phyloP scores from a whole-genome alignment of 2,888 invertebrate species.

The Byasa hedistus region DNA sequence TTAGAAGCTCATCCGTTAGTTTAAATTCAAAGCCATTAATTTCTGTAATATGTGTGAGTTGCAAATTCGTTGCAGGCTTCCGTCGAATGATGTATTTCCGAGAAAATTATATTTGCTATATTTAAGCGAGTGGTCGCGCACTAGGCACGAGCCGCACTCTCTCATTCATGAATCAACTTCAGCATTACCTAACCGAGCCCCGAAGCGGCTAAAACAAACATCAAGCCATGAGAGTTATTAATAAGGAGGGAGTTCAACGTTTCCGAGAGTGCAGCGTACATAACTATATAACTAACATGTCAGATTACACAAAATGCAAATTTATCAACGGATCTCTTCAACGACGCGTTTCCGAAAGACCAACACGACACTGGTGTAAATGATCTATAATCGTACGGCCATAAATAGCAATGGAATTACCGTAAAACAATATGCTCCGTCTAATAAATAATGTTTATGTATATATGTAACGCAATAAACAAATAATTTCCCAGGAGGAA shows the following conservation, averaged over 20 bases:
- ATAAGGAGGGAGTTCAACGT: conserved; percentile 77
- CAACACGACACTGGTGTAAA: conserved; percentile 39
- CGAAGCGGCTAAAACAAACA: conserved; percentile 72
- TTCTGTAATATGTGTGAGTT: conserved; percentile 15
- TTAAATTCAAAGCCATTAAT: conserved; percentile 20
- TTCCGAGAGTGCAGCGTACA: conserved; percentile 61
- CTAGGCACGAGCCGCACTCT: conserved; percentile 56
- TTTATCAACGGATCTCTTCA: conserved; percentile 45
- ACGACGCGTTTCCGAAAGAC: conserved; percentile 1
- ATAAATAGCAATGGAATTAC: neutral
- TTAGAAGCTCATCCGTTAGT: neutral
- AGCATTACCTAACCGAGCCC: conserved; percentile 72
- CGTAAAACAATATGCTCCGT: conserved; percentile 15
- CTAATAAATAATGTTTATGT: conserved; percentile 25
- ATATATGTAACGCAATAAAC: conserved; percentile 23
- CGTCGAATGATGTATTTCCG: conserved; percentile 70
- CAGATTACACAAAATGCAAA: conserved; percentile 48
- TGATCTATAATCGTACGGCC: conserved; percentile 36
- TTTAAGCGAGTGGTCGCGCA: conserved; percentile 61
- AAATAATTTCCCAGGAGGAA: conserved; percentile 28
- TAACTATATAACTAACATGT: conserved; percentile 57
- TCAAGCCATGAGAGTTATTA: conserved; percentile 71
- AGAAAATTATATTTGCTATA: conserved; percentile 71
- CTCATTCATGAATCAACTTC: conserved; percentile 79
- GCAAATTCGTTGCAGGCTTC: conserved; percentile 50